A percentile compares a stretch with the other conserved stretches of the same genome.
Evolutionary conservation across 2,797 vertebrate genomes (phyloP).

Genomic region (Clarias laeviceps): DNA sequence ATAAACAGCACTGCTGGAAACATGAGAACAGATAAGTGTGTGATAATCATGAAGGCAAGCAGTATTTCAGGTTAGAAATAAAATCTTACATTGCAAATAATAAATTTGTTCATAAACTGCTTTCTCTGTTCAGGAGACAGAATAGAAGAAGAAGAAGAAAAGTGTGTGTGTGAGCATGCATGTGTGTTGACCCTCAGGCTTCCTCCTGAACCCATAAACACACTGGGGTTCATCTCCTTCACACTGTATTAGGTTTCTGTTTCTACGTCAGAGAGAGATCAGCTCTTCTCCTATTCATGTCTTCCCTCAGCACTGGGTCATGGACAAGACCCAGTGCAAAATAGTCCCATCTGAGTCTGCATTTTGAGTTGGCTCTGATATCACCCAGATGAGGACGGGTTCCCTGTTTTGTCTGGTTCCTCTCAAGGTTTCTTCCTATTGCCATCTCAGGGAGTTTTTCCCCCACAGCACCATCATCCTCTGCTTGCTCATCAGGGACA

Average conservation of each 20-base stretch:
- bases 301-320: background rate
- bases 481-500: too few relatives aligned
- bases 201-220: constrained; percentile 19
- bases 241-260: constrained; percentile 26
- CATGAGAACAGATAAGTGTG: background rate
- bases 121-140: background rate
- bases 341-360: background rate
- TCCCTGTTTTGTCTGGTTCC: too few relatives aligned
- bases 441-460: too few relatives aligned
- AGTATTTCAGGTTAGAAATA: background rate
- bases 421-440: too few relatives aligned
- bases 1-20: background rate
- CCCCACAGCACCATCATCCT: too few relatives aligned
- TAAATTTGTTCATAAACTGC: background rate
- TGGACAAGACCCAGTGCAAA: background rate
- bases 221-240: constrained; percentile 1
- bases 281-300: constrained; percentile 5
- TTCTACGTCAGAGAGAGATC: constrained; percentile 28
- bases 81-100: background rate
- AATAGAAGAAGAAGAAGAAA: background rate
- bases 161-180: background rate
- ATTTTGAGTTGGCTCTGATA: background rate
- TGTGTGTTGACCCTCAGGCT: background rate
- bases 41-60: background rate
- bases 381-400: too few relatives aligned